phyloP scores from a whole-genome alignment of 2,113 vertebrate genomes.

The Thermophis baileyi region DNA sequence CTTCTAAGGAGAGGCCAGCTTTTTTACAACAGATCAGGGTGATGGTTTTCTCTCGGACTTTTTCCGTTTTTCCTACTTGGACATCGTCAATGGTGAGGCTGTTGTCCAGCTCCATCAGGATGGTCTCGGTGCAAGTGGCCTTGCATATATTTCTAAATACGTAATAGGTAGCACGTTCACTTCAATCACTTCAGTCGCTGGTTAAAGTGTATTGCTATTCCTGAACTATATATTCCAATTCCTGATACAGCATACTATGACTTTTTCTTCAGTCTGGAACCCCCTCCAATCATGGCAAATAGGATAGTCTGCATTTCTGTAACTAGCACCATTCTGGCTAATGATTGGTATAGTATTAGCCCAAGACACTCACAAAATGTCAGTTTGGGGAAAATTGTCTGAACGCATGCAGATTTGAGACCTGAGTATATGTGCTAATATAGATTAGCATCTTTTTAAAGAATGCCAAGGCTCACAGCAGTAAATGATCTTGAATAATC shows the following conservation, averaged over 20 bases:
- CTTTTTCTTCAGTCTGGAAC: not conserved
- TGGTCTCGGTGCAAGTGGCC: slow-evolving; percentile 70
- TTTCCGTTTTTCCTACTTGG: slow-evolving; percentile 46
- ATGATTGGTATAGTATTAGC: not conserved
- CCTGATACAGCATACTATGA: not conserved
- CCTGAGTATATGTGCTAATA: not conserved
- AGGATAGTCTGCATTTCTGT: not conserved
- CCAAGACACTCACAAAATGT: not conserved
- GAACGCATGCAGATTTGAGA: not conserved
- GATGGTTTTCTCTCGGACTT: slow-evolving; percentile 32
- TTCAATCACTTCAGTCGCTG: not conserved
- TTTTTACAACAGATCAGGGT: slow-evolving; percentile 15
- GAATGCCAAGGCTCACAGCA: not conserved
- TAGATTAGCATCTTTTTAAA: not conserved
- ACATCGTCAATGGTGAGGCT: slow-evolving; percentile 69
- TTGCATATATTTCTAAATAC: slow-evolving; percentile 49
- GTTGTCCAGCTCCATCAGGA: slow-evolving; percentile 77
- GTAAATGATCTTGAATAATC: not conserved
- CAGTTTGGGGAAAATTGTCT: not conserved
- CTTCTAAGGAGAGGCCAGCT: slow-evolving; percentile 33
- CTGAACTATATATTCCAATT: not conserved
- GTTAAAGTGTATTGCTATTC: not conserved
- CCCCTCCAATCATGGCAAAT: not conserved
- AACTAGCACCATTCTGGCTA: not conserved
- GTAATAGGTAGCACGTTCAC: not conserved